These are phyloP conservation scores for Lasioglossum figueresi DNA, from an alignment of 2,888 invertebrate species.

Conservation along the genomic window DNA sequence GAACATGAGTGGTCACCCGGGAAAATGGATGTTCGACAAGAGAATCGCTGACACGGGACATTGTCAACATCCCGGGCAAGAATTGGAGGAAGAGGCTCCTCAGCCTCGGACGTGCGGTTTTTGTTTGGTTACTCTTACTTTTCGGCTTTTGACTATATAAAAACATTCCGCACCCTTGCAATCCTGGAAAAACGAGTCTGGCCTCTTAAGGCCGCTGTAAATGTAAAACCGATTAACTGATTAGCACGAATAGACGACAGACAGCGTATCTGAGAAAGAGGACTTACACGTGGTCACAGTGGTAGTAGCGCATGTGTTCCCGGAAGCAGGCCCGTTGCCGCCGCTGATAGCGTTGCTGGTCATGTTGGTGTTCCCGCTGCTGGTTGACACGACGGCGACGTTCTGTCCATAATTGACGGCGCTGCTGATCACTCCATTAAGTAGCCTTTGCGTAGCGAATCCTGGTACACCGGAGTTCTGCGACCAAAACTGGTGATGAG, in stretches of 20 bases:
- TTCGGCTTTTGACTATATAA: too few species aligned
- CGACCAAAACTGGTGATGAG: conserved; percentile 84
- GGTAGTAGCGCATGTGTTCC: conserved; percentile 61
- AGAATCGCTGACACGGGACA: too few species aligned
- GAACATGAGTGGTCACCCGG: too few species aligned
- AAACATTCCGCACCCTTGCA: too few species aligned
- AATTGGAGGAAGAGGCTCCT: too few species aligned
- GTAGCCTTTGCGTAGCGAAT: conserved; percentile 81
- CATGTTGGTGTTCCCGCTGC: conserved; percentile 60
- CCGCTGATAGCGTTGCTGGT: conserved; percentile 59
- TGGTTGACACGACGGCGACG: conserved; percentile 73
- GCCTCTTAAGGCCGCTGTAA: neutral
- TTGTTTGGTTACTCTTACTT: too few species aligned
- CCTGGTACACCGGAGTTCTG: conserved; percentile 81
- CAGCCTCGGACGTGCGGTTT: too few species aligned
- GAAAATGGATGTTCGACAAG: too few species aligned
- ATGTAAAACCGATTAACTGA: neutral
- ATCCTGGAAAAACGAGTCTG: too few species aligned
- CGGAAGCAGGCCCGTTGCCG: conserved; percentile 51
- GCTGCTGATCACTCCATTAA: conserved; percentile 82
- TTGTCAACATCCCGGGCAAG: too few species aligned
- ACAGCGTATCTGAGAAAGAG: neutral
- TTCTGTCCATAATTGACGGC: conserved; percentile 81
- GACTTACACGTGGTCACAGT: conserved; percentile 66
- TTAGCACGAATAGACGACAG: neutral